These are phyloP conservation scores for Eupristina koningsbergeri DNA, from an alignment of 1,140 invertebrate species.

Conservation along the genomic window DNA sequence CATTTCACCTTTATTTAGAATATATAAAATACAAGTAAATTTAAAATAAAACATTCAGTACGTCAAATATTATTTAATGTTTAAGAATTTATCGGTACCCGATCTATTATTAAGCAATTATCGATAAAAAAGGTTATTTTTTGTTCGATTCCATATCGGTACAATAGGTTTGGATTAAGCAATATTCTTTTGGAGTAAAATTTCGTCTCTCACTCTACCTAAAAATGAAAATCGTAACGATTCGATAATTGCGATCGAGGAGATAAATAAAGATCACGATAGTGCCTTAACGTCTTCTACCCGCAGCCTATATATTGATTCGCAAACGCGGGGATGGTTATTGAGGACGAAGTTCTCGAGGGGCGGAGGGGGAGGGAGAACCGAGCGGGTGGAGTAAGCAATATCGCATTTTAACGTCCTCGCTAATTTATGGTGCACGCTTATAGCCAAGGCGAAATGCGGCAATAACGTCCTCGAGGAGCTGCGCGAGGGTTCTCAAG, in stretches of 20 bases:
- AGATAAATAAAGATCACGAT: slow-evolving; percentile 42
- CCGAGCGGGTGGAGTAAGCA: slow-evolving; percentile 15
- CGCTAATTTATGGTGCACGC: slow-evolving; percentile 42
- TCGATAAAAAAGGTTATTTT: not conserved
- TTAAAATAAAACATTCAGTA: no score
- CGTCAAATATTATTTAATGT: no score
- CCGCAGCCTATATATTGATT: slow-evolving; percentile 27
- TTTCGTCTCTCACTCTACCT: not conserved
- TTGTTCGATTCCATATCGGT: not conserved
- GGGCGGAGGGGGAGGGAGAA: not conserved
- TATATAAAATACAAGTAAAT: no score
- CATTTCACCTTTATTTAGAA: no score
- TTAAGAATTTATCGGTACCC: no score
- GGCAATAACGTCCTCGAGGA: slow-evolving; percentile 62
- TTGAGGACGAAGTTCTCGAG: not conserved
- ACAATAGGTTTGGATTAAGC: not conserved
- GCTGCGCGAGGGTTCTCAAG: slow-evolving; percentile 58
- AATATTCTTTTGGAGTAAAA: not conserved
- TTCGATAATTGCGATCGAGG: slow-evolving; percentile 41
- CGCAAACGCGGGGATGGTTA: not conserved
- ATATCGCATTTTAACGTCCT: slow-evolving; percentile 47
- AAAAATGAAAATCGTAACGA: slow-evolving; percentile 45
- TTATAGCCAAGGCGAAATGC: slow-evolving; percentile 57
- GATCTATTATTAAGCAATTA: not conserved
- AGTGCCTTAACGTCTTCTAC: not conserved